Percentiles rank a stretch among this genome's conserved stretches.
Evolutionary conservation across 2,797 vertebrate species (phyloP).

Genomic region (Anisognathus igniventris): DNA sequence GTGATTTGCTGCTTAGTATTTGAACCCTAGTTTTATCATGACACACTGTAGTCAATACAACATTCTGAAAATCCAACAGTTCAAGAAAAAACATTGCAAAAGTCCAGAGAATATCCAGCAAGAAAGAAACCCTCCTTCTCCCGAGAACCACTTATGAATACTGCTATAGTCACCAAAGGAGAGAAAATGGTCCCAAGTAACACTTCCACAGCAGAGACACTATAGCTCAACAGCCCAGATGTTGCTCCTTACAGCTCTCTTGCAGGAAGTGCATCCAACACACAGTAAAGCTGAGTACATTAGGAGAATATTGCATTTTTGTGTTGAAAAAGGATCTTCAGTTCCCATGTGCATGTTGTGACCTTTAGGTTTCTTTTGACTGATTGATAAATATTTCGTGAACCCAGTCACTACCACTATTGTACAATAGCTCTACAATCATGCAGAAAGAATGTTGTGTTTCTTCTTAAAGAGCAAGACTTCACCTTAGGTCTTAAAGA

Average conservation of each 20-base stretch:
- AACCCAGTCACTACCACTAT: background rate
- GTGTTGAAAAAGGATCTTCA: background rate
- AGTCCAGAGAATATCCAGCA: background rate
- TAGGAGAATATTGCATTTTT: background rate
- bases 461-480: background rate
- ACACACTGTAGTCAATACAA: background rate
- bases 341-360: background rate
- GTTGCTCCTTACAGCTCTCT: background rate
- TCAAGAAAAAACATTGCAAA: background rate
- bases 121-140: background rate
- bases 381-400: background rate
- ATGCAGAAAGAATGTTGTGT: background rate
- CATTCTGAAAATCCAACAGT: background rate
- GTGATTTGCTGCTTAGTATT: background rate
- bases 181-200: background rate
- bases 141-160: background rate
- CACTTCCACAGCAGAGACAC: background rate
- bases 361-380: background rate
- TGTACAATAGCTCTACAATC: background rate
- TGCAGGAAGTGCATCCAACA: background rate
- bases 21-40: background rate
- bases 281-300: background rate
- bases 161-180: background rate
- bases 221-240: background rate
- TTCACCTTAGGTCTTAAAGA: background rate